Base-by-base conservation (phyloP, 2,888 invertebrate genomes). In the Odontocerum albicorne region DNA sequence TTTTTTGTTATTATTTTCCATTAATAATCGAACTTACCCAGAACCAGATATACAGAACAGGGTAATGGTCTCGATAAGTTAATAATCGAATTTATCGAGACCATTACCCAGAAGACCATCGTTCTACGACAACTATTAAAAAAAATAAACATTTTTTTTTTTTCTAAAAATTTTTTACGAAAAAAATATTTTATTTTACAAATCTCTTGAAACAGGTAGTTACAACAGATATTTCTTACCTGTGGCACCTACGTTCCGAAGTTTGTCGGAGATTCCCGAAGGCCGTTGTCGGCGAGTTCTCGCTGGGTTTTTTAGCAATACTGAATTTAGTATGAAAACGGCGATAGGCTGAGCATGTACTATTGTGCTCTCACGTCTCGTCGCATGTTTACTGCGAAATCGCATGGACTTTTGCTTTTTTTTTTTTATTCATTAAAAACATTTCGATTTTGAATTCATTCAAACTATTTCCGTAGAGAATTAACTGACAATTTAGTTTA, bases 241-340 rank as follows among this genome's bases (percentile, higher is more conserved):
- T 50, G 49, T 42, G 32, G 42, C 32, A 13, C 49, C 21, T 40
- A 33, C 33, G 16, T 27, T 15, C 46, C 54, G 54, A 49, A 33
- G 35, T 17, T 4, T 4, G 13, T 27, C 54, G 49, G 36, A 47
- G 42, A 20, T 13, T 21, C 12, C 40, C 54, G 54, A 54, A 54
- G 49, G 19, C 27, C 21, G 32, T 40, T 33, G 49, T 35, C 36
- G 38, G 33, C 21, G 21, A 22, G 13, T 20, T 31, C 43, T 54
- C n/a, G n/a, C n/a, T n/a, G n/a, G n/a, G n/a, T n/a, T n/a, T 54
- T 54, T 53, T 50, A 40, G 42, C 49, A 36, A 47, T 36, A 16
- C 3, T 27, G 13, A 40, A 40, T 54, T 54, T 43, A 54, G 54
- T 54, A 22, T 49, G 42, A 49, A 39, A 54, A 47, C 42, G 54